Base-by-base conservation (phyloP, 2,113 vertebrate species). In the Mionectes macconnelli region DNA sequence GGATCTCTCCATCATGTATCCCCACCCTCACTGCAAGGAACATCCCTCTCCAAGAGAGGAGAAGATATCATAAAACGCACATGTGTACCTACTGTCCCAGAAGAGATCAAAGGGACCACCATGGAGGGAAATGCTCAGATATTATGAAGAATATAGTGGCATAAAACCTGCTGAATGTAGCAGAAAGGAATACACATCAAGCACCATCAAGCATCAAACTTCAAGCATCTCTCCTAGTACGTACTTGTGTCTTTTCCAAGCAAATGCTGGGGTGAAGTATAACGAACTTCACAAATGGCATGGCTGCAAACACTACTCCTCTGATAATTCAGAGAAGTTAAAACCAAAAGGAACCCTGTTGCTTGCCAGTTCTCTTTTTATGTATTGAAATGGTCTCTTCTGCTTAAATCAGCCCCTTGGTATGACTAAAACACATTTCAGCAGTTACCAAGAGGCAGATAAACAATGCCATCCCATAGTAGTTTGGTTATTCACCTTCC, bases 1-100 rank as follows among this genome's bases (percentile, higher is more conserved):
- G n/a, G 7, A 5, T 63, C 72, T 85, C 44, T 55, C 33, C 1
- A 0, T 15, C 74, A 25, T 2, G 0, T 35, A 25, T 10, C 22
- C 33, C 25, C 42, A 45, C 39, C n/a, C 31, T 76, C 82, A 57
- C 2, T 60, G 15, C 31, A 84, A 76, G 44, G 20, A 11, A 40
- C 10, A 35, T 8, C 9, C 6, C 22, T 64, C 12, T 84, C 44
- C 52, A 47, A 87, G 82, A 84, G 21, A 44, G 14, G 11, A 9
- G 33, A 67, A 81, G 56, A 63, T 17, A 70, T 55, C 50, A 24
- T 44, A 68, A 78, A 82, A 23, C 13, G 52, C 8, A 60, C 6
- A 15, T 6, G 25, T 16, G 11, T 4, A 53, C 28, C 13, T 90
- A 14, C 9, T 25, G 56, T 21, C 14, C 11, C 25, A 23, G 57